Evolutionary conservation across 2,888 invertebrate species (phyloP), one percentile per base, ranked within the genome.

Genomic region (Platycnemis pennipes): DNA sequence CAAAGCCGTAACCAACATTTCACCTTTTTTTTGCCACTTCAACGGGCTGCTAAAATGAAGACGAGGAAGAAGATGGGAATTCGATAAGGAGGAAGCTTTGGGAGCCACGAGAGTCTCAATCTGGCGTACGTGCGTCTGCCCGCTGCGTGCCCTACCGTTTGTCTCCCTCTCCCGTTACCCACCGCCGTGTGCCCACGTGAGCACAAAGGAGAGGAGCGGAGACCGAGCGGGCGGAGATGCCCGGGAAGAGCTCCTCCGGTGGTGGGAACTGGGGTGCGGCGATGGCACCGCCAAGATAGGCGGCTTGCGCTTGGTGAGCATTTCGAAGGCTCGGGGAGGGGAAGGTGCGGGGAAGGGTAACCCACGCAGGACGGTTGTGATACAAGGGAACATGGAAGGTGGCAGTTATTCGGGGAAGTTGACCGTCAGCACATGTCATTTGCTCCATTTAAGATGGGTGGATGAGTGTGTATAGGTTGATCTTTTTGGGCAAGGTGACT

Each of bases 151-250:
- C 89, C 89, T 89, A 89, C 89, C 89, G 89, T 89, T 89, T 63
- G 69, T 77, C 69, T 77, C 69, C 69, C 69, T 77, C 91, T 91
- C 91, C 91, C 91, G 91, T 91, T 91, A 91, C 69, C 31, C 69
- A 31, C 69, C 31, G 69, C 37, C 63, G 63, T 77, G 37, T 31
- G 31, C 69, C n/a, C n/a, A n/a, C 87, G 45, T 45, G 87, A 87
- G 87, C 19, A 16, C 4, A 26, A 44, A 87, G 87, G 44, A 5
- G 44, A 87, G 45, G n/a, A 44, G 45, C 22, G 22, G n/a, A 44
- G 87, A 44, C 4, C 4, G 22, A 22, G 44, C 3, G 44, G 42
- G 44, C 31, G 44, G 26, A 31, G 37, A 11, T 42, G 86, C 42
- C 11, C 11, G 45, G n/a, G 63, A 26, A 63, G 26, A 5, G 63